Evolutionary conservation across 2,797 vertebrate species (phyloP).

Genomic region (Coreius guichenoti): DNA sequence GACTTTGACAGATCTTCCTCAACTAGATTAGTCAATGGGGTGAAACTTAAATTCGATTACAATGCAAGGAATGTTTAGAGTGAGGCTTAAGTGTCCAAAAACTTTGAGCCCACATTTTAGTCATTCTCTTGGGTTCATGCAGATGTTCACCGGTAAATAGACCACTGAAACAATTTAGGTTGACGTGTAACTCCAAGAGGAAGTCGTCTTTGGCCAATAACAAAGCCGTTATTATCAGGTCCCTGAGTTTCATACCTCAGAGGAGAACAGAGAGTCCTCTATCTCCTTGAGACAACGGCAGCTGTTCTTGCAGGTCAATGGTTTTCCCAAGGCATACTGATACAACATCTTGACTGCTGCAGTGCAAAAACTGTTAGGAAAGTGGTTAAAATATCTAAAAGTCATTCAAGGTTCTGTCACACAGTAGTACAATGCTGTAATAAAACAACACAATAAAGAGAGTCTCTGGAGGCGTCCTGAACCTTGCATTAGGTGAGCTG

Average conservation of each 20-base stretch:
- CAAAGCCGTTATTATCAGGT: slow-evolving; percentile 71
- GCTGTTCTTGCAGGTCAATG: slow-evolving; percentile 64
- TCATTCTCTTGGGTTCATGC: not conserved
- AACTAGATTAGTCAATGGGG: not conserved
- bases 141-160: not conserved
- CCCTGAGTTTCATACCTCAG: slow-evolving; percentile 41
- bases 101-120: not conserved
- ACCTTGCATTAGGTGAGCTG: not conserved
- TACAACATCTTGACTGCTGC: slow-evolving; percentile 34
- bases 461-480: slow-evolving; percentile 7
- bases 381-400: not conserved
- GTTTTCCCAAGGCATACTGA: slow-evolving; percentile 29
- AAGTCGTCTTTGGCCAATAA: slow-evolving; percentile 60
- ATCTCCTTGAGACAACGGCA: slow-evolving; percentile 68
- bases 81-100: not conserved
- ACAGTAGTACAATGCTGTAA: not conserved
- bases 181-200: slow-evolving; percentile 56
- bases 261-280: slow-evolving; percentile 69
- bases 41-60: not conserved
- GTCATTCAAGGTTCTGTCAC: slow-evolving; percentile 16
- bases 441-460: slow-evolving; percentile 8
- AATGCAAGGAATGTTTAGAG: not conserved
- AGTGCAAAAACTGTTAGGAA: slow-evolving; percentile 1
- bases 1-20: not conserved
- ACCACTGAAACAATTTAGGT: slow-evolving; percentile 19